Conservation (phyloP, 2,888 invertebrate species). For the Drosophila percnosoma region DNA sequence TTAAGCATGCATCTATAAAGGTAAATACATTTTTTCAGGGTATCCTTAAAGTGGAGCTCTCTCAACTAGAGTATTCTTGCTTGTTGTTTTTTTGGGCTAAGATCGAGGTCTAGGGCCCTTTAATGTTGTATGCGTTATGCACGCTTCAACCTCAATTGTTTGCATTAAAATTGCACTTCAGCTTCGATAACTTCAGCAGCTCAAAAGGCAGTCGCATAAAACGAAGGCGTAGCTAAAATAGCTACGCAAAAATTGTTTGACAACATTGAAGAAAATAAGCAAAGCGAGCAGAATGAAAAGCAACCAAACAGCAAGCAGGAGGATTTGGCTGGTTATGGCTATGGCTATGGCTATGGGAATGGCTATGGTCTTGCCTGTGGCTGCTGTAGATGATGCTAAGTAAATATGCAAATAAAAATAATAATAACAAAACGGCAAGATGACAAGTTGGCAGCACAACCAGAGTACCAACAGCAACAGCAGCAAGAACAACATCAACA, state of each 20-base stretch:
- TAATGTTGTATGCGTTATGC: constrained; percentile 60
- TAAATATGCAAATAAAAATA: constrained; percentile 74
- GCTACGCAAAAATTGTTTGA: constrained; percentile 69
- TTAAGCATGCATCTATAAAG: too few species aligned
- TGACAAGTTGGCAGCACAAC: constrained; percentile 51
- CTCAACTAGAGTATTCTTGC: too few species aligned
- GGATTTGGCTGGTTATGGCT: constrained; percentile 18
- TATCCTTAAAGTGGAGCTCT: not conserved
- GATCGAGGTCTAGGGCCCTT: constrained; percentile 43
- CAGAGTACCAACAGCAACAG: constrained; percentile 25
- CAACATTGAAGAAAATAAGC: constrained; percentile 58
- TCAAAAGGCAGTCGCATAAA: constrained; percentile 41
- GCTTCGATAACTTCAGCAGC: constrained; percentile 71
- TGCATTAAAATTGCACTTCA: constrained; percentile 79
- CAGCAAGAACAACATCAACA: constrained; percentile 1
- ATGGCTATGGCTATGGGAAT: constrained; percentile 17
- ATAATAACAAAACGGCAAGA: constrained; percentile 47
- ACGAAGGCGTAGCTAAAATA: constrained; percentile 67
- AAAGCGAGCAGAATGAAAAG: constrained; percentile 51
- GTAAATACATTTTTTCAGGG: not conserved
- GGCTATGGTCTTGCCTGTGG: constrained; percentile 7
- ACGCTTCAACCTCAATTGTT: constrained; percentile 77
- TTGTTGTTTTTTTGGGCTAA: constrained; percentile 17
- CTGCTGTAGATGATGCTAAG: constrained; percentile 49
- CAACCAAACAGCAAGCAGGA: constrained; percentile 32